phyloP scores from a whole-genome alignment of 2,797 vertebrate genomes.

The Onychomys leucogaster region DNA sequence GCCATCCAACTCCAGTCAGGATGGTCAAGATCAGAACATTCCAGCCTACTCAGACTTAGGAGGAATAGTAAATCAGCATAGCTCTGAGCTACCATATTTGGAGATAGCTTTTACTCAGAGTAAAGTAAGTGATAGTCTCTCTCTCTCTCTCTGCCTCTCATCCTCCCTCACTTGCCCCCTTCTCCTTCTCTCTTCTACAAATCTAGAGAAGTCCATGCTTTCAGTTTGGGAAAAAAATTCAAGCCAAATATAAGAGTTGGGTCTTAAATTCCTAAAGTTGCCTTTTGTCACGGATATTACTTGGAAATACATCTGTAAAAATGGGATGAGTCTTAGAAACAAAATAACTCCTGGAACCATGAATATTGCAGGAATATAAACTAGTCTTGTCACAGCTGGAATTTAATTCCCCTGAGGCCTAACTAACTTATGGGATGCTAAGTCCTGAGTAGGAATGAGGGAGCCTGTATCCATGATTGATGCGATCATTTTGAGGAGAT shows the following conservation, averaged over 20 bases:
- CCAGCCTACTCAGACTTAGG: background rate
- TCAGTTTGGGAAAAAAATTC: background rate
- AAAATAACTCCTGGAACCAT: background rate
- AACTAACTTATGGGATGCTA: background rate
- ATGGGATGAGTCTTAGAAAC: background rate
- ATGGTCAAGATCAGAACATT: background rate
- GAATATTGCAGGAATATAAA: background rate
- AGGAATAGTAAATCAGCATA: background rate
- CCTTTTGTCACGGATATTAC: background rate
- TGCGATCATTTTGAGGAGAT: background rate
- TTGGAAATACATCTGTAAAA: background rate
- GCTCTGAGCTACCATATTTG: background rate
- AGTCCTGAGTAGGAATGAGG: no score
- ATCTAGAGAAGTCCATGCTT: background rate
- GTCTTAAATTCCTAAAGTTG: background rate
- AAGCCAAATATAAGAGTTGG: background rate
- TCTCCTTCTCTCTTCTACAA: background rate
- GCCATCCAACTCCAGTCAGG: background rate
- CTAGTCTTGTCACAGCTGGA: background rate
- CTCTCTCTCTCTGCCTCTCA: background rate
- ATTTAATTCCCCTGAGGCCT: background rate
- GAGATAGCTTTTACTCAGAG: background rate
- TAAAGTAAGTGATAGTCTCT: background rate
- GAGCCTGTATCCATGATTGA: background rate
- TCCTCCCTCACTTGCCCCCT: background rate